A percentile compares a stretch with the other conserved stretches of the same genome.
Conservation (phyloP, 2,113 vertebrate species). For the Rallus limicola region DNA sequence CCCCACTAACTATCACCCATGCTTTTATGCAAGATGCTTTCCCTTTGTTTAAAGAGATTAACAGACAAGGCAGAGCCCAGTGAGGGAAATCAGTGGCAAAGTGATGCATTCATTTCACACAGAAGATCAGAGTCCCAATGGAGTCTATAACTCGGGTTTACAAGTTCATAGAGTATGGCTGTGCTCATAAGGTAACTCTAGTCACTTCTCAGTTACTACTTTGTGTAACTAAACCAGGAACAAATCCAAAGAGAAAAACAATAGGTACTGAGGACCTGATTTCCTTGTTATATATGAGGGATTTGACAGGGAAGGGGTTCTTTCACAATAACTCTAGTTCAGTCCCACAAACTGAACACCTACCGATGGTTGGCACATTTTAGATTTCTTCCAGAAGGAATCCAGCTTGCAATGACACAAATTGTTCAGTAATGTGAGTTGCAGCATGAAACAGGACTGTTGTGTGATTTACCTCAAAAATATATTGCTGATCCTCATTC, state of each 20-base stretch:
- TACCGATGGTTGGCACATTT: neutral
- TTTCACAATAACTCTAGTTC: neutral
- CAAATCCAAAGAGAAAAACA: neutral
- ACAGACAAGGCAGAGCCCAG: neutral
- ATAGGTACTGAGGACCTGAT: neutral
- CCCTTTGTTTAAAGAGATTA: neutral
- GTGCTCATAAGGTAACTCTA: neutral
- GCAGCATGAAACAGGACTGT: neutral
- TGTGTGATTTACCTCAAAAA: neutral
- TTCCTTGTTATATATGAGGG: accelerated
- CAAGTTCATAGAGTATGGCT: neutral
- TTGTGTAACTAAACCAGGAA: neutral
- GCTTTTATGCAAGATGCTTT: neutral
- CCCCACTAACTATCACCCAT: too few species aligned
- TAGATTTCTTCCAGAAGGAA: neutral
- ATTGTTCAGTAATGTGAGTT: neutral
- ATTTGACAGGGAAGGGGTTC: neutral
- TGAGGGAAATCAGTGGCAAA: neutral
- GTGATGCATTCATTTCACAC: neutral
- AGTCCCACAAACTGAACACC: neutral
- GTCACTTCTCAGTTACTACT: neutral
- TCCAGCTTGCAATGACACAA: neutral
- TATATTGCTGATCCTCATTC: neutral
- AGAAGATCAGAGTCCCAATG: neutral
- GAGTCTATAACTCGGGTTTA: neutral